phyloP scores from a whole-genome alignment of 2,797 vertebrate species.

The Podargus strigoides region DNA sequence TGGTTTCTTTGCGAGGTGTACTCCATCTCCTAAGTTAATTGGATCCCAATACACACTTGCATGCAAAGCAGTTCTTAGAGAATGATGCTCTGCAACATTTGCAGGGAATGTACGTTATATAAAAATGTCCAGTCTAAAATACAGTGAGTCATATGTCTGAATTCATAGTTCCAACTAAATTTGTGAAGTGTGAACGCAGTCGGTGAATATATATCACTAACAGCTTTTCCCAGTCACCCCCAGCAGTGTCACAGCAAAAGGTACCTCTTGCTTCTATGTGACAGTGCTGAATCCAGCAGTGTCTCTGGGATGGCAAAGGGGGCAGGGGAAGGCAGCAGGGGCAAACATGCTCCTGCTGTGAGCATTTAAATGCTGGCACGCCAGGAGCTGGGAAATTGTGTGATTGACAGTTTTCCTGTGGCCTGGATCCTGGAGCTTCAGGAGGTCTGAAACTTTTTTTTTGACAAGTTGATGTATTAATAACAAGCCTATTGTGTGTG shows the following conservation, averaged over 20 bases:
- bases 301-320: neutral
- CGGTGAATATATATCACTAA: neutral
- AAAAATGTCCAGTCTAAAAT: neutral
- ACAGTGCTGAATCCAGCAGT: rapidly evolving
- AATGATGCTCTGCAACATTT: neutral
- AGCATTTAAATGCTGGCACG: neutral
- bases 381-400: neutral
- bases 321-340: neutral
- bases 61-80: neutral
- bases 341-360: neutral
- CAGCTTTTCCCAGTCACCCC: neutral
- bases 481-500: neutral
- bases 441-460: neutral
- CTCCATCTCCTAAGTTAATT: neutral
- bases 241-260: neutral
- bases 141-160: rapidly evolving
- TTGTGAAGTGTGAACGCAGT: neutral
- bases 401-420: neutral
- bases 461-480: neutral
- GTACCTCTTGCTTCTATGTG: neutral
- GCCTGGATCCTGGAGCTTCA: neutral
- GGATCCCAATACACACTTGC: neutral
- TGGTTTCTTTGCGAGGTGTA: neutral
- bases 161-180: neutral
- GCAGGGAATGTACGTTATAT: rapidly evolving